A percentile compares a stretch with the other conserved stretches of the same genome.
These are phyloP conservation scores for Chrysomela aeneicollis DNA, from an alignment of 2,888 invertebrate species.

Conservation along the genomic window DNA sequence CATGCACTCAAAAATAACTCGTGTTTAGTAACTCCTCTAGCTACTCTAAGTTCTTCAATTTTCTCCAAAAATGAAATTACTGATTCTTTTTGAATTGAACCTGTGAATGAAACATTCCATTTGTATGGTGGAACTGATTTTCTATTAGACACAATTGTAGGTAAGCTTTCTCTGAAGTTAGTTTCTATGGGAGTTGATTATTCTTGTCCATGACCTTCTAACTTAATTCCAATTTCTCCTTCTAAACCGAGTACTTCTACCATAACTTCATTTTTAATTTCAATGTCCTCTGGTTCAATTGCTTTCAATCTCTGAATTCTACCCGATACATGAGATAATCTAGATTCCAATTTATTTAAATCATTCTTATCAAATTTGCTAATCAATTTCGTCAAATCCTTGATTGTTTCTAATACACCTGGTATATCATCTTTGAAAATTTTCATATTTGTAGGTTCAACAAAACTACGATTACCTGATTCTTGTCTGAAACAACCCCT, in stretches of 20 bases:
- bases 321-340: neutral
- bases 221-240: neutral
- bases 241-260: neutral
- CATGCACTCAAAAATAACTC: constrained; percentile 19
- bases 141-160: constrained; percentile 3
- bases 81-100: constrained; percentile 22
- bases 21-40: constrained; percentile 16
- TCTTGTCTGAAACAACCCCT: neutral
- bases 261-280: neutral
- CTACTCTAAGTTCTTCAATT: constrained; percentile 13
- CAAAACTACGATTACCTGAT: neutral
- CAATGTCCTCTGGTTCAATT: neutral
- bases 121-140: constrained; percentile 24
- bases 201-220: neutral
- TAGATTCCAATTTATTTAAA: neutral
- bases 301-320: neutral
- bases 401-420: neutral
- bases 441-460: neutral
- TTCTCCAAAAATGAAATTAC: constrained; percentile 24
- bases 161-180: neutral
- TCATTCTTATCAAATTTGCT: neutral
- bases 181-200: neutral
- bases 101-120: constrained; percentile 22
- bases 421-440: neutral
- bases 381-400: neutral